These are phyloP conservation scores for Cistogaster globosa DNA, from an alignment of 2,888 invertebrate species.

Conservation along the genomic window DNA sequence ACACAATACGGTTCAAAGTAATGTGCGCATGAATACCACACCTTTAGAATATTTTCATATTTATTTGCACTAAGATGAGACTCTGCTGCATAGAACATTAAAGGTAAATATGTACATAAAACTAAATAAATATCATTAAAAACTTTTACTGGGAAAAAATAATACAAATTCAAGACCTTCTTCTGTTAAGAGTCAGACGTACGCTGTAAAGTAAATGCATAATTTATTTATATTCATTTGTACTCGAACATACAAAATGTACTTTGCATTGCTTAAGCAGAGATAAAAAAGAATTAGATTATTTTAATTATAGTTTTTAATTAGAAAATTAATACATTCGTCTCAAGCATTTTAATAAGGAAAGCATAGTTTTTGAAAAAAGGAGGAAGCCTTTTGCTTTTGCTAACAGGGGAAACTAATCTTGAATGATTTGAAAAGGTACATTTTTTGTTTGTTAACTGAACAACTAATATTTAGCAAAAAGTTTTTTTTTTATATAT, in stretches of 20 bases:
- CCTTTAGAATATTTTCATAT: slow-evolving; percentile 50
- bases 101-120: slow-evolving; percentile 40
- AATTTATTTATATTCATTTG: not conserved
- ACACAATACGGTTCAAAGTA: slow-evolving; percentile 50
- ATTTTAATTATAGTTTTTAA: not conserved
- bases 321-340: not conserved
- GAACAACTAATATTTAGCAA: too few relatives aligned
- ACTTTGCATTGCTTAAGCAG: not conserved
- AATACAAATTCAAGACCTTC: slow-evolving; percentile 49
- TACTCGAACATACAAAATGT: not conserved
- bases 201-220: slow-evolving; percentile 23
- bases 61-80: slow-evolving; percentile 52
- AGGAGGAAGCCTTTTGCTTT: too few relatives aligned
- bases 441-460: too few relatives aligned
- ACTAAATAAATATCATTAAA: slow-evolving; percentile 61
- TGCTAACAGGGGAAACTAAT: too few relatives aligned
- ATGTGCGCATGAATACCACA: slow-evolving; percentile 65
- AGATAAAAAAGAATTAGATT: slow-evolving; percentile 26
- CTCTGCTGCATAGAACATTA: slow-evolving; percentile 40
- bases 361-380: too few relatives aligned
- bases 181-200: slow-evolving; percentile 24
- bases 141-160: slow-evolving; percentile 40
- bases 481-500: too few relatives aligned
- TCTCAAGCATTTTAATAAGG: too few relatives aligned
- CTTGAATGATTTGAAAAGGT: too few relatives aligned